Evolutionary conservation across 2,888 invertebrate species (phyloP).

Genomic region (Autographa gamma): DNA sequence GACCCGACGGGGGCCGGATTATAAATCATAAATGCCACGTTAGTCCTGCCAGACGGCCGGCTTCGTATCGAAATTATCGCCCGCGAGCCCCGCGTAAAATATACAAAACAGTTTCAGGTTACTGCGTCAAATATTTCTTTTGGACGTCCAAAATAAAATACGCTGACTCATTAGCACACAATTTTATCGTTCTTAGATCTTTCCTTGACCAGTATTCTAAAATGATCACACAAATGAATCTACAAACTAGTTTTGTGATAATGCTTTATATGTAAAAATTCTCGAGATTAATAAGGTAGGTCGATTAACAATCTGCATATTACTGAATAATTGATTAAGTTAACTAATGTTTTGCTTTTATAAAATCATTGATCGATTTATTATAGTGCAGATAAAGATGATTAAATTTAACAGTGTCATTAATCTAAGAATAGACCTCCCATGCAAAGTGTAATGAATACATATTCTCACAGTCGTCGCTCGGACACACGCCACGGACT

Average conservation of each 20-base stretch:
- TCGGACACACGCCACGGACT: constrained; percentile 56
- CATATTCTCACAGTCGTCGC: constrained; percentile 68
- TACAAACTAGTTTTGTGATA: constrained; percentile 45
- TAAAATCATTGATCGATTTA: constrained; percentile 62
- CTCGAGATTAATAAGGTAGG: constrained; percentile 35
- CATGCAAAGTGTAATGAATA: constrained; percentile 69
- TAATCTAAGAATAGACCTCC: constrained; percentile 71
- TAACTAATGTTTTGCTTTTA: constrained; percentile 60
- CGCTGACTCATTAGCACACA: constrained; percentile 74
- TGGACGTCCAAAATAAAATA: constrained; percentile 75
- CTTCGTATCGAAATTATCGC: constrained; percentile 85
- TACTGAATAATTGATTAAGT: constrained; percentile 54
- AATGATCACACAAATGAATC: constrained; percentile 36
- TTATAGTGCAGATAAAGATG: constrained; percentile 64
- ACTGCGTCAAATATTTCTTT: constrained; percentile 82
- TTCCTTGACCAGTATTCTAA: constrained; percentile 25
- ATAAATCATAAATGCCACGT: constrained; percentile 88
- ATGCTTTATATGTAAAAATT: constrained; percentile 38
- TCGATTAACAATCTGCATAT: constrained; percentile 43
- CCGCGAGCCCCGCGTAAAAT: constrained; percentile 80
- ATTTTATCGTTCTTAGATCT: constrained; percentile 42
- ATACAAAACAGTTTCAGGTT: constrained; percentile 86
- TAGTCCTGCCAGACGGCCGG: constrained; percentile 74
- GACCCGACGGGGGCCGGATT: constrained; percentile 83
- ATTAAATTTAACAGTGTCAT: constrained; percentile 63